Base-by-base conservation (phyloP, 2,888 invertebrate genomes). In the Amorpha juglandis region DNA sequence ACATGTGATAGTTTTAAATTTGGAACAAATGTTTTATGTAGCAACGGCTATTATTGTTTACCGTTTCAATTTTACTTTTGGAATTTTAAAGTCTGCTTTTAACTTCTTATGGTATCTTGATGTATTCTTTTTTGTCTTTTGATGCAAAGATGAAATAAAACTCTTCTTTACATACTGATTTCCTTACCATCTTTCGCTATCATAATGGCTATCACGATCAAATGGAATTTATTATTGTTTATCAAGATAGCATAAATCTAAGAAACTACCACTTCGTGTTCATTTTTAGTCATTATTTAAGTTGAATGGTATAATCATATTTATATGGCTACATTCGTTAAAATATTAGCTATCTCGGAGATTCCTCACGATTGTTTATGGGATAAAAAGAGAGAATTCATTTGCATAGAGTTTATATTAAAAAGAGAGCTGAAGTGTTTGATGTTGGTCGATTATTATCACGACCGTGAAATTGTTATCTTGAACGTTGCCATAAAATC, bases 361-460 rank as follows among this genome's bases (percentile, higher is more conserved):
- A 75, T 70, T 76, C 79, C 75, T 74, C 73, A 69, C 72, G 80
- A 81, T 79, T 68, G 68, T 71, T 69, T 68, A 63, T 66, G 38
- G 74, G 78, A 81, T 81, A 78, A 78, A 76, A 74, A 65, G 62
- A 71, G 69, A 76, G 74, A 74, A 74, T 75, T 78, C 76, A 80
- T 82, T 81, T 79, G 77, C 80, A 79, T 81, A 77, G 74, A 71
- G 71, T 70, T 72, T 74, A 77, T 81, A 78, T 81, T 80, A 78
- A 75, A 71, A 71, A 74, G 77, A 78, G 74, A 79, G 76, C 77
- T 75, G 74, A 73, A 75, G 75, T 77, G 79, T 76, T 78, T 77
- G 75, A 79, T 77, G 74, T 69, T 71, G 52, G 35, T 53, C 63
- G 74, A 76, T 77, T 74, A 74, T 71, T 69, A 77, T 77, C 77